Percentiles rank a stretch among this genome's conserved stretches.
These are phyloP conservation scores for Catharus ustulatus DNA, from an alignment of 2,797 vertebrate species.

Conservation along the genomic window DNA sequence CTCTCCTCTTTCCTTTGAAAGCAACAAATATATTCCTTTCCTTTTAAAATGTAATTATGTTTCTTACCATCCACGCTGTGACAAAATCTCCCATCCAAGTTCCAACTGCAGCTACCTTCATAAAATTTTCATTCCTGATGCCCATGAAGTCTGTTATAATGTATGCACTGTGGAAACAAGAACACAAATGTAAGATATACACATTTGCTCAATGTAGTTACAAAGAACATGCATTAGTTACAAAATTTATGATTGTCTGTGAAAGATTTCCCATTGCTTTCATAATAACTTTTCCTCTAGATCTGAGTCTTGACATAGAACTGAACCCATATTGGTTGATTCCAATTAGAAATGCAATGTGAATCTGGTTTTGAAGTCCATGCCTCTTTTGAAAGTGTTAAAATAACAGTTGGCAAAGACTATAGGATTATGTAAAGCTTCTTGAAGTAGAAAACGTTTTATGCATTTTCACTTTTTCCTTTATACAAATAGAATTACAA, in stretches of 20 bases:
- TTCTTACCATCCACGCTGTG: slow-evolving; percentile 98
- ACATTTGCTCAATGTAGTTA: not conserved
- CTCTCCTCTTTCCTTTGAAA: not conserved
- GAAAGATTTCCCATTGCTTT: not conserved
- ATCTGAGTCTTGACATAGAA: not conserved
- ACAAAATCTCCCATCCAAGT: slow-evolving; percentile 99
- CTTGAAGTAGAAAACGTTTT: slow-evolving; percentile 8
- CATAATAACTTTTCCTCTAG: not conserved
- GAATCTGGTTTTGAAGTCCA: not conserved
- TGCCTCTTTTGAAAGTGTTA: not conserved
- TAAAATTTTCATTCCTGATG: slow-evolving; percentile 97
- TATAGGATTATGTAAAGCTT: slow-evolving; percentile 15
- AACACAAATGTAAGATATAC: slow-evolving; percentile 45
- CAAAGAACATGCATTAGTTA: not conserved
- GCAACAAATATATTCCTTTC: not conserved
- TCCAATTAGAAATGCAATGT: slow-evolving; percentile 18
- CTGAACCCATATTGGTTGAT: not conserved
- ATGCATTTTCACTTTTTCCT: slow-evolving; percentile 12
- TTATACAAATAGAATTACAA: not conserved
- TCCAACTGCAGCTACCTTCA: slow-evolving; percentile 97
- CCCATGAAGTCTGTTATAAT: slow-evolving; percentile 98
- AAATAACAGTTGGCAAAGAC: not conserved
- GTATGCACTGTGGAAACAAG: slow-evolving; percentile 84
- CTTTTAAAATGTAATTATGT: not conserved
- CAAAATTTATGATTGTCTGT: not conserved